Percentiles rank a stretch among this genome's conserved stretches.
Evolutionary conservation across 2,113 vertebrate genomes (phyloP).

Genomic region (Sclerurus mexicanus): DNA sequence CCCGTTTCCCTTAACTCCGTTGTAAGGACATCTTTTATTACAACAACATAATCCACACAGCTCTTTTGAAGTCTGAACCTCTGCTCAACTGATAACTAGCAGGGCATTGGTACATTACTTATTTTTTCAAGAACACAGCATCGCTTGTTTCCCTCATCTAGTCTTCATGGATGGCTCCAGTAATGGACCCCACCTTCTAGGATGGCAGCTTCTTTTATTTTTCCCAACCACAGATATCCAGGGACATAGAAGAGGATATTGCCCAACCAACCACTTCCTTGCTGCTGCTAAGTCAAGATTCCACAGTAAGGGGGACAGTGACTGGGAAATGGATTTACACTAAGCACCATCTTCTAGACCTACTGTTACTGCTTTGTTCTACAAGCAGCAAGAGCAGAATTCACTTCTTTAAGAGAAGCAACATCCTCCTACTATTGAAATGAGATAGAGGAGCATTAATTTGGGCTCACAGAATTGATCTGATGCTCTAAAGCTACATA

Average conservation of each 20-base stretch:
- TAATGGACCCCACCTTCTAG: not conserved
- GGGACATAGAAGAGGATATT: not conserved
- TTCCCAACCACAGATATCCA: not conserved
- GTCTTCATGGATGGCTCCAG: not conserved
- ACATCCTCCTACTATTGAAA: not conserved
- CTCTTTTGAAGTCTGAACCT: not conserved
- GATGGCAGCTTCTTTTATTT: not conserved
- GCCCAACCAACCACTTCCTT: not conserved
- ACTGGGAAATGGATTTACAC: not conserved
- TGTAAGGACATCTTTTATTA: not conserved
- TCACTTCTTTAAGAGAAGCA: not conserved
- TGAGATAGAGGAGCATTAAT: not conserved
- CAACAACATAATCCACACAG: not conserved
- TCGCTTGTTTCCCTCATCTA: not conserved
- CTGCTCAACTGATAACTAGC: not conserved
- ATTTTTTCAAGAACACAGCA: not conserved
- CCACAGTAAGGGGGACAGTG: not conserved
- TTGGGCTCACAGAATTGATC: not conserved
- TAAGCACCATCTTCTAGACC: not conserved
- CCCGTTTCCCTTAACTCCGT: not conserved
- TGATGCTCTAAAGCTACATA: not conserved
- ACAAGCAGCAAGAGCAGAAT: not conserved
- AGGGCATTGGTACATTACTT: not conserved
- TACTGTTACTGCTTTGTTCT: not conserved
- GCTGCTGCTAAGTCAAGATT: not conserved